Conservation (phyloP, 2,888 invertebrate genomes). For the Epinotia brunnichana region DNA sequence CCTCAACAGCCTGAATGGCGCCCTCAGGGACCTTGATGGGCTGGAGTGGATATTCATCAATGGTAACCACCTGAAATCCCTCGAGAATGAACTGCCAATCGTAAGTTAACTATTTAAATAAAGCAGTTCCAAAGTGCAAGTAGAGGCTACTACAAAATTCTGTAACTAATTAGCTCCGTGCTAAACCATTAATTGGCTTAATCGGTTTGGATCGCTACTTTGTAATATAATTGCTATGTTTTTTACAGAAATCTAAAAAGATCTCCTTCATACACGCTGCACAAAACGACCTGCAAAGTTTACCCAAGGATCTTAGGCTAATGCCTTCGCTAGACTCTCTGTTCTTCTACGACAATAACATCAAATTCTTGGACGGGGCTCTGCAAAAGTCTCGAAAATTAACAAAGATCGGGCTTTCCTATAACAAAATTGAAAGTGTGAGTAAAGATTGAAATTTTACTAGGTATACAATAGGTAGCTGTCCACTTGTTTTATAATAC, state of each 20-base stretch:
- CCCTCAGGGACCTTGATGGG: conserved; percentile 88
- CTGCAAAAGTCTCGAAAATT: conserved; percentile 87
- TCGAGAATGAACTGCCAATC: conserved; percentile 90
- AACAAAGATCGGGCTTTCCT: conserved; percentile 86
- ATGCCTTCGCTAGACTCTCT: conserved; percentile 88
- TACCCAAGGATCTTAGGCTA: conserved; percentile 88
- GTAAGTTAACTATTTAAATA: conserved; percentile 65
- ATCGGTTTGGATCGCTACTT: too few relatives aligned
- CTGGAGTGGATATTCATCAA: conserved; percentile 92
- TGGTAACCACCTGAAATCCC: conserved; percentile 87
- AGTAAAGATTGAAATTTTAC: conserved; percentile 57
- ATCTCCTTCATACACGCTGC: conserved; percentile 89
- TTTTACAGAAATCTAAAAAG: conserved; percentile 82
- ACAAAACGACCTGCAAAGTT: conserved; percentile 87
- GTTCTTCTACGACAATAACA: conserved; percentile 88
- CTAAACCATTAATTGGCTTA: too few relatives aligned
- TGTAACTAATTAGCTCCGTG: too few relatives aligned
- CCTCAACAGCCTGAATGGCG: conserved; percentile 89
- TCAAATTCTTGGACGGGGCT: conserved; percentile 88
- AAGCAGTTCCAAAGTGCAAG: background rate
- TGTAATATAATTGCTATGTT: background rate
- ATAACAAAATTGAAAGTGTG: conserved; percentile 89
- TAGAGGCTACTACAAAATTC: background rate
- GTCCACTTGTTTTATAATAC: too few relatives aligned
- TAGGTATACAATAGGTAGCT: too few relatives aligned